Base-by-base conservation (phyloP, 2,113 vertebrate genomes). In the Aythya baeri region DNA sequence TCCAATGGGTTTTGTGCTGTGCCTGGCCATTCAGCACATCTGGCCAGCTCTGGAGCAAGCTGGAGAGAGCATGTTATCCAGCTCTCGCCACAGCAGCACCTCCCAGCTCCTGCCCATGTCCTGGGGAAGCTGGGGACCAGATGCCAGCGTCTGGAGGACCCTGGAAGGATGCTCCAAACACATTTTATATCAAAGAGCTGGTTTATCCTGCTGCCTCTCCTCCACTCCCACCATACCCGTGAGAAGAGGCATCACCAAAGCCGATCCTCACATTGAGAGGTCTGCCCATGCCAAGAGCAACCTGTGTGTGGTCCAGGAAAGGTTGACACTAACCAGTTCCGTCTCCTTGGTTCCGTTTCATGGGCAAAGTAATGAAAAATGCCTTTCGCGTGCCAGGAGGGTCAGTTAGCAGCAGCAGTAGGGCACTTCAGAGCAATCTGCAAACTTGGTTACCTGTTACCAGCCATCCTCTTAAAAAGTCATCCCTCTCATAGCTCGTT, bases 171-270 rank as follows among this genome's bases (percentile, higher is more conserved):
- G 9, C 8, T 20, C 6, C 1, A 7, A 7, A 46, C 49, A 17
- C 17, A 9, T 34, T 41, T 79, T 38, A 23, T 1, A 52, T 22
- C 67, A 70, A 54, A 0, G 0, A 49, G 29, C 4, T 4, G 2
- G 43, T 9, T 50, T 25, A 8, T 83, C 34, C 23, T 68, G 44
- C 72, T 0, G 0, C 59, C 29, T 61, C 58, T 49, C 38, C 63
- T 44, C 50, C 36, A 9, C 34, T 59, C 71, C 58, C 43, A 79
- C 1, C 41, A 43, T 3, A 13, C 0, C 0, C 1, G 2, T 76
- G 62, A 72, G 26, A 50, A 43, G 14, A 50, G 2, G 4, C 49
- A 70, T 74, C 32, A 49, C 13, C 2, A 2, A 46, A 41, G 55
- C 25, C n/a, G 21, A 72, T 62, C 44, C 50, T 89, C 71, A 62